Evolutionary conservation across 1,140 invertebrate species (phyloP), one percentile per base, ranked within the genome.

Genomic region (Andricus grossulariae): DNA sequence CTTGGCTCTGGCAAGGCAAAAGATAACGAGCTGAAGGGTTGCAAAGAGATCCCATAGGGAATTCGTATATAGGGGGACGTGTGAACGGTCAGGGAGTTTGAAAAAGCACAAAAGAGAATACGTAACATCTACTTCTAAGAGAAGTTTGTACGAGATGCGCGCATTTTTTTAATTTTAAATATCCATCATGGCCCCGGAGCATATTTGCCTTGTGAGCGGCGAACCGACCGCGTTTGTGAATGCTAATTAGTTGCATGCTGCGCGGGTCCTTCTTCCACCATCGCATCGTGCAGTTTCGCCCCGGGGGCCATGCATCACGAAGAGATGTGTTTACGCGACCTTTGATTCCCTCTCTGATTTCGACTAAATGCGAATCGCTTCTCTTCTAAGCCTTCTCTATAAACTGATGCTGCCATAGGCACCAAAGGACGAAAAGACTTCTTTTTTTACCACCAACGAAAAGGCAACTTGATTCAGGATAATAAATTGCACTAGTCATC

Each of bases 181-280:
- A 84, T 84, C 81, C 83, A 81, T 81, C 83, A 80, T 75, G 80
- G 80, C 76, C 82, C 78, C 82, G 75, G 75, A 80, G 84, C 81
- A 50, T 87, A 80, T 87, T 87, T 86, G 79, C 82, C 83, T 82
- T 83, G 81, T 80, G 84, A 80, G 82, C 81, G 80, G 77, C 82
- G 80, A 86, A 83, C 85, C 82, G 84, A 81, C 82, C 83, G 85
- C 84, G 82, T 87, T 84, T 85, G 84, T 87, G 82, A 87, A 87
- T 87, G 82, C 83, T 87, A 87, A 87, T 87, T 87, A 87, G 84
- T 82, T 83, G 84, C 80, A 81, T 80, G 78, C 81, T 80, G 79
- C 76, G 78, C 78, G 50, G 55, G 32, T 57, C 52, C 73, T 74
- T 74, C 54, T 57, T 55, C 60, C 60, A 66, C 2, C 25, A 66